Evolutionary conservation across 2,113 vertebrate genomes (phyloP).

Genomic region (Nyctibius bracteatus): DNA sequence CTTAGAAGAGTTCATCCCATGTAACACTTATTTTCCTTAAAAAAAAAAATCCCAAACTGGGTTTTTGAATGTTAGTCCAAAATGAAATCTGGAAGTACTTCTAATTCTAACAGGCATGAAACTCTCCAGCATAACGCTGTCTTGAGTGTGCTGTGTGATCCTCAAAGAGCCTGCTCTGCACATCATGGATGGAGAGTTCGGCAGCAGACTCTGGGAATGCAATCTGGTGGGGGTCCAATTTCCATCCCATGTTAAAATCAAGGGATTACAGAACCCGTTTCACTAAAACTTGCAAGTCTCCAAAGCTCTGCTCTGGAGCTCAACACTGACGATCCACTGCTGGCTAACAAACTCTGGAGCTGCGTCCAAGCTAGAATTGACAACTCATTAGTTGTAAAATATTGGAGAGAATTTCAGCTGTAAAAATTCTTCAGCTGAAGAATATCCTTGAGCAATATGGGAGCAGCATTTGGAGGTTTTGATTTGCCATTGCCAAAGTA

Average conservation of each 20-base stretch:
- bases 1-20: background rate
- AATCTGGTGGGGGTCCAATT: background rate
- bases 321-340: background rate
- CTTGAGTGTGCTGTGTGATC: background rate
- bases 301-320: background rate
- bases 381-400: constrained; percentile 30
- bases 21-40: background rate
- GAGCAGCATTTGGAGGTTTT: background rate
- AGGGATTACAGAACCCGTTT: background rate
- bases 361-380: background rate
- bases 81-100: constrained; percentile 15
- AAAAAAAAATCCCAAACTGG: background rate
- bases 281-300: background rate
- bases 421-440: constrained; percentile 33
- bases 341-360: constrained; percentile 17
- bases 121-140: background rate
- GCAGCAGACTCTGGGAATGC: background rate
- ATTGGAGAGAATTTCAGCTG: background rate
- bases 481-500: background rate
- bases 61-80: background rate
- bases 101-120: background rate
- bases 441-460: constrained; percentile 12
- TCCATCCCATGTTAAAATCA: background rate
- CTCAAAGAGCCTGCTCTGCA: background rate
- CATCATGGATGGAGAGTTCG: background rate